phyloP scores from a whole-genome alignment of 2,888 invertebrate genomes.

The Tenthredo distinguenda region DNA sequence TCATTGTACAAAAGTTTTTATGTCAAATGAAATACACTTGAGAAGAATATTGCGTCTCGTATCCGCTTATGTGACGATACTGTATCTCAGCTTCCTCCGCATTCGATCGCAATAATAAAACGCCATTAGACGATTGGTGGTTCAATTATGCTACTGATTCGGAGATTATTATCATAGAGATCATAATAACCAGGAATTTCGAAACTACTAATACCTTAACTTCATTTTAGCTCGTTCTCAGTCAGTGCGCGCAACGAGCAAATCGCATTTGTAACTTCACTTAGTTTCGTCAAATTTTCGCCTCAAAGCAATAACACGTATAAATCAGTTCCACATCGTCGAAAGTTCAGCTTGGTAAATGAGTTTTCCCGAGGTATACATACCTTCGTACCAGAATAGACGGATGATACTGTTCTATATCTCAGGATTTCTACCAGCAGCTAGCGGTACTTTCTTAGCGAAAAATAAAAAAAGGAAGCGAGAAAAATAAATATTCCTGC shows the following conservation, averaged over 20 bases:
- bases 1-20: not conserved
- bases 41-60: not conserved
- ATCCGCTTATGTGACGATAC: not conserved
- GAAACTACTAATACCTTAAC: conserved; percentile 15
- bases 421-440: not conserved
- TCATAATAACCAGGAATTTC: not conserved
- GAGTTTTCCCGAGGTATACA: conserved; percentile 10
- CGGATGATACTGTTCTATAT: not conserved
- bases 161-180: conserved; percentile 1
- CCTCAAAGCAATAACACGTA: conserved; percentile 37
- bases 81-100: not conserved
- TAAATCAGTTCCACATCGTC: conserved; percentile 43
- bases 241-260: not conserved
- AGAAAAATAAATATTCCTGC: not conserved
- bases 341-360: conserved; percentile 38
- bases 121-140: not conserved
- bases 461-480: too few species aligned
- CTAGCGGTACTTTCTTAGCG: not conserved
- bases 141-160: not conserved
- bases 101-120: not conserved
- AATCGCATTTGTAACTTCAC: conserved; percentile 41
- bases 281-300: conserved; percentile 28
- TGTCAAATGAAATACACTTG: not conserved
- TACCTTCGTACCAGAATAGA: not conserved
- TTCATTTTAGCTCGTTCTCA: not conserved